These are phyloP conservation scores for Hirundo rustica DNA, from an alignment of 2,797 vertebrate genomes.

Conservation along the genomic window DNA sequence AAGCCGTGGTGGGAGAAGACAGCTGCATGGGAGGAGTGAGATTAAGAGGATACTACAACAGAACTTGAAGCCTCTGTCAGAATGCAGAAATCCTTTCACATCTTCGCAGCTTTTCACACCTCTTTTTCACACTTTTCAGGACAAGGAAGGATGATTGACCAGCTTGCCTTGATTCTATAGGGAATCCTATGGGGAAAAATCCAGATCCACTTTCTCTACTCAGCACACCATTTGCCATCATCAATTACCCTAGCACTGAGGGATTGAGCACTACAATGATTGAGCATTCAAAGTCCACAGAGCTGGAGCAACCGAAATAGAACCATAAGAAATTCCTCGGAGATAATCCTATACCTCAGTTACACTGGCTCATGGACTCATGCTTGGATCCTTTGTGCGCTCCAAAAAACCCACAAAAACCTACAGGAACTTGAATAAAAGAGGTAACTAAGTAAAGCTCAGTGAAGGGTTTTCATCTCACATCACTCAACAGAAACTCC, in stretches of 20 bases:
- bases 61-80: background rate
- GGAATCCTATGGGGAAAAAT: background rate
- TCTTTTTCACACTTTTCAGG: background rate
- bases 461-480: background rate
- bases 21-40: background rate
- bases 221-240: background rate
- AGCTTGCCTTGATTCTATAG: background rate
- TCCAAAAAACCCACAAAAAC: background rate
- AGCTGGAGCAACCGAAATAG: background rate
- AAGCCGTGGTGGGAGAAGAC: background rate
- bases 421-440: background rate
- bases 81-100: background rate
- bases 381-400: fast-evolving
- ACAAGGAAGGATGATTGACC: background rate
- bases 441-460: background rate
- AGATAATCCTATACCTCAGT: background rate
- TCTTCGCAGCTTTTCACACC: background rate
- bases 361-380: background rate
- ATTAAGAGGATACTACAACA: background rate
- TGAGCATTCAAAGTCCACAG: background rate
- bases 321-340: background rate
- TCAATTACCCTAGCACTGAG: background rate
- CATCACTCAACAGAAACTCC: background rate
- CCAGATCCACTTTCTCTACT: background rate
- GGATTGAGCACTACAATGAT: background rate